Evolutionary conservation across 2,888 invertebrate genomes (phyloP).

Genomic region (Cecidostiba fungosa): DNA sequence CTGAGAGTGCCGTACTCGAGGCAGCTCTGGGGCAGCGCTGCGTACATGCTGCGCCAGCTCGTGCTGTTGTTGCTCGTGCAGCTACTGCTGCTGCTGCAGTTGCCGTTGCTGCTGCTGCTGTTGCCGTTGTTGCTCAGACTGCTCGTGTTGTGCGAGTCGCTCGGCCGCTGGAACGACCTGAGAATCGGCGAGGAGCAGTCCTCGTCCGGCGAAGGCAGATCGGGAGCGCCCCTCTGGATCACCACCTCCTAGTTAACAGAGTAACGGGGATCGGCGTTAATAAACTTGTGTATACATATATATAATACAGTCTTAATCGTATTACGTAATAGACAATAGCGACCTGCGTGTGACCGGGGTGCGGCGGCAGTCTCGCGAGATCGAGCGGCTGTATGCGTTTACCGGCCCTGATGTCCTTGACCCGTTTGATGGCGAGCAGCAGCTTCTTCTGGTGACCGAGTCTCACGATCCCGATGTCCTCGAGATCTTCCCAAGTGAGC

Average conservation of each 20-base stretch:
- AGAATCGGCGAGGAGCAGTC: constrained; percentile 78
- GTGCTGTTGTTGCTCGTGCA: constrained; percentile 67
- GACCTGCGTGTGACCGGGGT: constrained; percentile 80
- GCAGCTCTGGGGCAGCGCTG: constrained; percentile 76
- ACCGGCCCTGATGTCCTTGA: constrained; percentile 95
- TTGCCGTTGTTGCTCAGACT: constrained; percentile 4
- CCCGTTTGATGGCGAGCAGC: constrained; percentile 96
- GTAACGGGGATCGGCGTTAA: not conserved
- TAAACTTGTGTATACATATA: not conserved
- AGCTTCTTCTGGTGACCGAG: constrained; percentile 99
- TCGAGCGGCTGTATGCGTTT: constrained; percentile 84
- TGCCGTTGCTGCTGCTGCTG: not conserved
- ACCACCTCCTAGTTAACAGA: constrained; percentile 75
- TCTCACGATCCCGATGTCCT: constrained; percentile 96
- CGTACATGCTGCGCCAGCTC: constrained; percentile 79
- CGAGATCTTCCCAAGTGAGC: constrained; percentile 99
- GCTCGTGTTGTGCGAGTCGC: constrained; percentile 44
- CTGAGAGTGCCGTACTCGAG: constrained; percentile 70
- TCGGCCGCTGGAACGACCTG: constrained; percentile 75
- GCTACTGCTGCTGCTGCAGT: constrained; percentile 8
- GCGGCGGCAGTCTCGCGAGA: constrained; percentile 81
- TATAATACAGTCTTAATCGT: too few relatives aligned
- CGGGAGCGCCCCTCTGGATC: constrained; percentile 77
- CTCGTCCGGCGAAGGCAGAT: constrained; percentile 78
- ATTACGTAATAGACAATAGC: too few relatives aligned